phyloP scores from a whole-genome alignment of 1,140 invertebrate species.

The Temnothorax curvispinosus region DNA sequence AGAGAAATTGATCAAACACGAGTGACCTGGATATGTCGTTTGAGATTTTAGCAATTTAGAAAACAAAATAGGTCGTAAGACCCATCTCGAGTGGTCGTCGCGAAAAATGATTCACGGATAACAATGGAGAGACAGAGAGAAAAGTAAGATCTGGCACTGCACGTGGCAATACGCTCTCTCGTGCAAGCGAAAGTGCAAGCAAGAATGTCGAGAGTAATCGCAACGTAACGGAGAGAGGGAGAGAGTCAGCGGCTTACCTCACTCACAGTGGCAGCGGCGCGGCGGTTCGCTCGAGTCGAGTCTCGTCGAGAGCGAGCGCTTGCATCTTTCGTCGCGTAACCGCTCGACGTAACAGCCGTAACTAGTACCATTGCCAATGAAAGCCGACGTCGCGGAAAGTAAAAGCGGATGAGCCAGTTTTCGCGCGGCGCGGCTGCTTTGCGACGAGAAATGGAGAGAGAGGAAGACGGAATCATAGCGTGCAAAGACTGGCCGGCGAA shows the following conservation, averaged over 20 bases:
- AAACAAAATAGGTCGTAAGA: neutral
- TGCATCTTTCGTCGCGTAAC: slow-evolving; percentile 68
- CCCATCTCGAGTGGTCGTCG: neutral
- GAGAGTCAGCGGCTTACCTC: slow-evolving; percentile 61
- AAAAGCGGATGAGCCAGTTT: slow-evolving; percentile 81
- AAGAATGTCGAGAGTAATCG: slow-evolving; percentile 39
- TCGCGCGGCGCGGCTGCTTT: slow-evolving; percentile 64
- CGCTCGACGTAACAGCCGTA: slow-evolving; percentile 82
- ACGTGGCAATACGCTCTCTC: neutral
- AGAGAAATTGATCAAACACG: slow-evolving; percentile 20
- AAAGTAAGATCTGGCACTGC: slow-evolving; percentile 7
- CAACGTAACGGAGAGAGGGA: slow-evolving; percentile 10
- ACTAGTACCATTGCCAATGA: slow-evolving; percentile 85
- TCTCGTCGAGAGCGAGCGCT: slow-evolving; percentile 55
- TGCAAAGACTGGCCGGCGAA: slow-evolving; percentile 32
- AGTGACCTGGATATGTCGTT: neutral
- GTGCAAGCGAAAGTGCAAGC: slow-evolving; percentile 60
- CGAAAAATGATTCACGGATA: neutral
- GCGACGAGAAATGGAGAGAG: slow-evolving; percentile 14
- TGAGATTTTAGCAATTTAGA: neutral
- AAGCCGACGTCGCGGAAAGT: slow-evolving; percentile 81
- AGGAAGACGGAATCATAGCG: slow-evolving; percentile 42
- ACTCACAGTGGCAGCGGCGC: slow-evolving; percentile 13
- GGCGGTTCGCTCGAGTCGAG: slow-evolving; percentile 22
- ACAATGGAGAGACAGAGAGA: neutral